Conservation (phyloP, 2,888 invertebrate species). For the Meliscaeva auricollis region DNA sequence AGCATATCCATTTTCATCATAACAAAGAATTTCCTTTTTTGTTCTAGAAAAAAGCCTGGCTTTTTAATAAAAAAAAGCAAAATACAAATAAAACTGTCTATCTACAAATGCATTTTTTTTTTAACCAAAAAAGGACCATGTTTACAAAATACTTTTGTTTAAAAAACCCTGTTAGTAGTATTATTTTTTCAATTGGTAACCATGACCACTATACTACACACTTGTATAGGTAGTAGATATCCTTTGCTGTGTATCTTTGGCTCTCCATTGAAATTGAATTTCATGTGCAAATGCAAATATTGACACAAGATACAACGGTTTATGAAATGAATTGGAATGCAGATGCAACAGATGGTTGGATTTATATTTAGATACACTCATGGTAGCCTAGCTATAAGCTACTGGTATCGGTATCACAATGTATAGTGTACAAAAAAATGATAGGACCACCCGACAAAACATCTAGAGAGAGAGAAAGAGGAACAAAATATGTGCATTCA, state of each 20-base stretch:
- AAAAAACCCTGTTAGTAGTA: too few relatives aligned
- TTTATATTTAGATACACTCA: slow-evolving; percentile 15
- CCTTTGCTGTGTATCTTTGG: slow-evolving; percentile 44
- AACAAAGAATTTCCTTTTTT: too few relatives aligned
- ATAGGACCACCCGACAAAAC: slow-evolving; percentile 1
- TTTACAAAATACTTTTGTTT: too few relatives aligned
- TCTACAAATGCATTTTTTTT: too few relatives aligned
- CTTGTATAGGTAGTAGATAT: slow-evolving; percentile 1
- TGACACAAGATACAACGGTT: slow-evolving; percentile 66
- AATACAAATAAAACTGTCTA: too few relatives aligned
- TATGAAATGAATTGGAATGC: slow-evolving; percentile 72
- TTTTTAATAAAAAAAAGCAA: too few relatives aligned
- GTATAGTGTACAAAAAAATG: neutral
- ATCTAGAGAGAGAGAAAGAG: neutral
- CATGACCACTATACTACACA: neutral
- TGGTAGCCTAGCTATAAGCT: neutral
- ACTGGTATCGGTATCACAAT: neutral
- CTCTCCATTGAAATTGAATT: slow-evolving; percentile 68
- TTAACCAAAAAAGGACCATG: too few relatives aligned
- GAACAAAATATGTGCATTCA: slow-evolving; percentile 1
- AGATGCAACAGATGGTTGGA: slow-evolving; percentile 65
- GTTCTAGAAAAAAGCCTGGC: too few relatives aligned
- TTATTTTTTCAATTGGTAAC: neutral
- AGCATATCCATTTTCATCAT: too few relatives aligned
- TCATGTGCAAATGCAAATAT: slow-evolving; percentile 71